Conservation (phyloP, 1,140 invertebrate genomes). For the Thalassaphorura encarpata region DNA sequence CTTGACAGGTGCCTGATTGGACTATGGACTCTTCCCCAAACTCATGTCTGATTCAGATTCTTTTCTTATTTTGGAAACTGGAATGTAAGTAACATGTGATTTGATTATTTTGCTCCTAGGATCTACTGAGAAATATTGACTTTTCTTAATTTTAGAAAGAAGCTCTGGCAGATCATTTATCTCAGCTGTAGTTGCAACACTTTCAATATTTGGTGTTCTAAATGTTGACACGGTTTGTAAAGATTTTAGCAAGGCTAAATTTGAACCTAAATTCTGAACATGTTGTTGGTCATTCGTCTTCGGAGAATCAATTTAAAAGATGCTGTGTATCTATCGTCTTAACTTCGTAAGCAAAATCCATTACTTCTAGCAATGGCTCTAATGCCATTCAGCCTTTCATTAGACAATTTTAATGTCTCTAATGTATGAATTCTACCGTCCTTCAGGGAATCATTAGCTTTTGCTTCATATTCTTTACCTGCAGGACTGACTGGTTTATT, state of each 20-base stretch:
- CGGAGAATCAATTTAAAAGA: slow-evolving; percentile 94
- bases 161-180: slow-evolving; percentile 97
- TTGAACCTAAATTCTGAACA: slow-evolving; percentile 54
- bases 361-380: slow-evolving; percentile 46
- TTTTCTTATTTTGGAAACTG: slow-evolving; percentile 32
- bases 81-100: slow-evolving; percentile 19
- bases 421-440: slow-evolving; percentile 50
- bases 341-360: slow-evolving; percentile 65
- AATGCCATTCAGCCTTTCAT: no score
- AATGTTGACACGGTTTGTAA: slow-evolving; percentile 89
- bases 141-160: slow-evolving; percentile 57
- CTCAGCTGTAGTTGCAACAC: slow-evolving; percentile 95
- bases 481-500: slow-evolving; percentile 91
- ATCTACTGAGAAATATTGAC: slow-evolving; percentile 4
- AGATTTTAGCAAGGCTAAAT: no score
- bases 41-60: slow-evolving; percentile 57
- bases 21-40: slow-evolving; percentile 80
- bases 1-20: slow-evolving; percentile 73
- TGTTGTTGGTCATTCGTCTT: slow-evolving; percentile 59
- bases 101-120: slow-evolving; percentile 1
- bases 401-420: no score
- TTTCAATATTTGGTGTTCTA: slow-evolving; percentile 96
- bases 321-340: slow-evolving; percentile 95
- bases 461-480: slow-evolving; percentile 97
- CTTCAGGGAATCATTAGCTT: slow-evolving; percentile 85